Evolutionary conservation across 2,797 vertebrate genomes (phyloP).

Genomic region (Pangasius krempfi): DNA sequence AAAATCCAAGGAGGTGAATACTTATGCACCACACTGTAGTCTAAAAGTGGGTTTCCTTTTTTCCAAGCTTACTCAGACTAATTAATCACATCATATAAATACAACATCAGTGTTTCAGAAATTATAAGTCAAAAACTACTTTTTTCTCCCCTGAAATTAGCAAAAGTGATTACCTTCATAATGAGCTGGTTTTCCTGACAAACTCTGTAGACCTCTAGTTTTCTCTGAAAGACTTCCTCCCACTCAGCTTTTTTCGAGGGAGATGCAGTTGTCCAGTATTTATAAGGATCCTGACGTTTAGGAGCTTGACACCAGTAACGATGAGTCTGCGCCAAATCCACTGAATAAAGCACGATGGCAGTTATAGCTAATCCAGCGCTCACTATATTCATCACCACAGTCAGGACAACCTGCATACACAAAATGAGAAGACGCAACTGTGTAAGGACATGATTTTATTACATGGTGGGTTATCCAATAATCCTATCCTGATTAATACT

Average conservation of each 20-base stretch:
- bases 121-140: background rate
- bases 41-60: background rate
- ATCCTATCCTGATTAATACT: background rate
- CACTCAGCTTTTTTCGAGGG: rapidly evolving
- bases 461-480: background rate
- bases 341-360: conserved; percentile 62
- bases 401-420: conserved; percentile 61
- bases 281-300: rapidly evolving
- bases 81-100: background rate
- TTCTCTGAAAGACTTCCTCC: background rate
- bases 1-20: background rate
- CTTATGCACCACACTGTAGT: background rate
- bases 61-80: background rate
- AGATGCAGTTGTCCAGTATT: rapidly evolving
- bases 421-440: background rate
- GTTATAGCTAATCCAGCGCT: conserved; percentile 63
- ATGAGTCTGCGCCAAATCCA: rapidly evolving
- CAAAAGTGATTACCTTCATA: conserved; percentile 10
- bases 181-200: background rate
- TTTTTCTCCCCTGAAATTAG: background rate
- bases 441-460: background rate
- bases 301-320: rapidly evolving
- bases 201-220: background rate
- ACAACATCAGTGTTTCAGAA: background rate
- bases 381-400: conserved; percentile 60